Evolutionary conservation across 2,113 vertebrate species (phyloP), one percentile per base, ranked within the genome.

Genomic region (Eurypyga helias): DNA sequence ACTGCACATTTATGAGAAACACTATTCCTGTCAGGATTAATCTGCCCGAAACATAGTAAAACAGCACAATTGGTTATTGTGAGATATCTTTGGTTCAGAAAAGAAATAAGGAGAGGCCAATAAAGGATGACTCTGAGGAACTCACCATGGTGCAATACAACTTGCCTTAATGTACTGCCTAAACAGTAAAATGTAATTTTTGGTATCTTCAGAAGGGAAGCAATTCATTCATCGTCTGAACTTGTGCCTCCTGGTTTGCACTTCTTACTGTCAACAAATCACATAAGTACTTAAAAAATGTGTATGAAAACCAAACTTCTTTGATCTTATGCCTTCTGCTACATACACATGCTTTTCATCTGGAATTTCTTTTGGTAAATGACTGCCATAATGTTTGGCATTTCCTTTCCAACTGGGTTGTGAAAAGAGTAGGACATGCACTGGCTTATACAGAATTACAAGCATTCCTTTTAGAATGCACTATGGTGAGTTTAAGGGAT

Each of bases 321-420:
- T 46, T 73, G 43, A 7, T 73, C 9, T 51, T 78, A 28, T 0
- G 29, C 23, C 23, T 80, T 64, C 73, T 89, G 54, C 73, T 78
- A 18, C 43, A 52, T 28, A 69, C 55, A 90, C 3, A 21, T n/a
- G 65, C 21, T 75, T 75, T 64, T 13, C 62, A 66, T 73, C 36
- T 62, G 36, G 24, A 46, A 76, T 72, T 85, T 45, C 9, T 72
- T 67, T 69, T 52, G 58, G 6, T 45, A 43, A 48, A 43, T 18
- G 10, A 87, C 72, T 93, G 82, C n/a, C 64, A 23, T 45, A 10
- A 13, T 10, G 31, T 62, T 65, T 95, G 87, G 80, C 46, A 86
- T 92, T 93, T 97, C 91, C 91, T 93, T 76, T 65, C 54, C 36
- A 49, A 46, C 8, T 23, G 14, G 36, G 41, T 25, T 46, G 26